These are phyloP conservation scores for Drepana arcuata DNA, from an alignment of 1,140 invertebrate genomes.

Conservation along the genomic window DNA sequence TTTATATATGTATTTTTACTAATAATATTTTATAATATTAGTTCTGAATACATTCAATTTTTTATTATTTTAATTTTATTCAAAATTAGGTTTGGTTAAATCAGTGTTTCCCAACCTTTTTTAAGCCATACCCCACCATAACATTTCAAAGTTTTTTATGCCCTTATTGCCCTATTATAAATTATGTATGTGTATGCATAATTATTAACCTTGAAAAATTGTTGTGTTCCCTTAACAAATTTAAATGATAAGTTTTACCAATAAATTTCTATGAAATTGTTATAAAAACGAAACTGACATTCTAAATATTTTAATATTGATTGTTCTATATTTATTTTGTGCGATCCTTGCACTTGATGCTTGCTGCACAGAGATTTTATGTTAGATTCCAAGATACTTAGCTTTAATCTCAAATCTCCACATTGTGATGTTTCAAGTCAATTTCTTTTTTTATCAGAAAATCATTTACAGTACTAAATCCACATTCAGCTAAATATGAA, in stretches of 20 bases:
- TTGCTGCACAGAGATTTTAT: slow-evolving; percentile 22
- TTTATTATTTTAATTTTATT: no score
- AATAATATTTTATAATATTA: no score
- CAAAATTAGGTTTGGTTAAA: not conserved
- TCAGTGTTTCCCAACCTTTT: no score
- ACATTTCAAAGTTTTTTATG: slow-evolving; percentile 10
- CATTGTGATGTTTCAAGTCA: slow-evolving; percentile 18
- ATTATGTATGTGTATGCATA: no score
- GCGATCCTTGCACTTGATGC: slow-evolving; percentile 19
- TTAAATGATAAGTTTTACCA: slow-evolving; percentile 22
- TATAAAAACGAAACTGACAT: slow-evolving; percentile 26
- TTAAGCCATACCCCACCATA: no score
- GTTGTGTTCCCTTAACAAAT: slow-evolving; percentile 23
- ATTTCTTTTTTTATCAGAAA: slow-evolving; percentile 16
- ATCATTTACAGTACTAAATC: slow-evolving; percentile 21
- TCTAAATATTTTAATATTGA: no score
- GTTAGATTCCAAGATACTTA: slow-evolving; percentile 25
- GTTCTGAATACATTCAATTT: no score
- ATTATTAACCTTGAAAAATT: no score
- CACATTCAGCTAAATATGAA: slow-evolving; percentile 19
- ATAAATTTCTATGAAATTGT: no score
- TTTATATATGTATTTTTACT: no score
- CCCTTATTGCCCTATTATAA: slow-evolving; percentile 4
- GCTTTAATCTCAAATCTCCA: slow-evolving; percentile 24
- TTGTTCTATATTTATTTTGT: no score